Evolutionary conservation across 1,140 invertebrate species (phyloP), one percentile per base, ranked within the genome.

Genomic region (Lepidurus couesii): DNA sequence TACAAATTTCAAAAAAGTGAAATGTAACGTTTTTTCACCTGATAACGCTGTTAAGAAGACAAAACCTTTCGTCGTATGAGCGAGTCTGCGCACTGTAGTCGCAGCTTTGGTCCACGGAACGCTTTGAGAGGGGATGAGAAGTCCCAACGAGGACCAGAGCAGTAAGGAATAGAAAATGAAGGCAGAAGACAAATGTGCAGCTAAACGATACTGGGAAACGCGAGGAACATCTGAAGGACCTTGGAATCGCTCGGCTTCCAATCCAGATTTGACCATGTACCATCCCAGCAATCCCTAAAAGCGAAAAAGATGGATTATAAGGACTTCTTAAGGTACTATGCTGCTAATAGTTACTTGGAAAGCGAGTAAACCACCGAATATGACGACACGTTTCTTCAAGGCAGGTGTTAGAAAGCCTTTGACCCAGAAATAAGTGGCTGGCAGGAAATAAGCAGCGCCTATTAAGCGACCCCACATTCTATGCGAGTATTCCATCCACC

Each of bases 251-350:
- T 94, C 76, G 47, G 83, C 89, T 85, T 98, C 93, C 44, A 99
- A 87, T 0, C 98, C 98, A 73, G 97, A 99, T 86, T 98, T 96
- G 0, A 99, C 98, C 98, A 99, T 99, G 86, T 98, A 99, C 98
- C 98, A 99, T 26, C 98, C 98, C 87, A 99, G 91, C 44, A 98
- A 87, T 81, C 97, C 97, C 91, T 97, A 86, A 9, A 88, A 86
- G 44, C 42, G 47, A 75, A 74, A 16, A 73, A 45, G 34, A 26
- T 44, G 74, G 77, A 47, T 47, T 75, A 78, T 73, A 43, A 53
- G 42, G 16, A 11, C 9, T 43, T 80, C 21, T 16, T 42, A 7
- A 75, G 44, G 76, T 45, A 43, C 21, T 74, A 26, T 75, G 42
- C 77, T 42, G 26, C 16, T 53, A 44, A 34, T 53, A 42, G 77